A percentile compares a stretch with the other conserved stretches of the same genome.
phyloP scores from a whole-genome alignment of 2,797 vertebrate genomes.

The Poeciliopsis turneri region DNA sequence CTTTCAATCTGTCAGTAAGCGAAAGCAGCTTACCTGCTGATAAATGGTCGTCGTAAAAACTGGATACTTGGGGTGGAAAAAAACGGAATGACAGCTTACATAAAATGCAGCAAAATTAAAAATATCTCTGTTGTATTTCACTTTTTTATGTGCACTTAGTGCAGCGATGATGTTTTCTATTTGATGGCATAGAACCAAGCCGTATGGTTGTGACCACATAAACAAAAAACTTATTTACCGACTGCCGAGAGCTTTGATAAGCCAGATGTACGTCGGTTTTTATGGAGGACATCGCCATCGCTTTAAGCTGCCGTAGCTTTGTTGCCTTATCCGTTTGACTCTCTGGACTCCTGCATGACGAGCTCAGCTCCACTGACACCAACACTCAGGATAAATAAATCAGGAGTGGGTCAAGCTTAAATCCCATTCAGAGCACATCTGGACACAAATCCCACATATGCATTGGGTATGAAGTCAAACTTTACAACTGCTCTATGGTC shows the following conservation, averaged over 20 bases:
- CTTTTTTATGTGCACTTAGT: background rate
- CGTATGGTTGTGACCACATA: no score
- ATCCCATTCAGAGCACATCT: constrained; percentile 21
- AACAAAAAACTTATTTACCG: background rate
- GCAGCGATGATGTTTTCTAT: constrained; percentile 1
- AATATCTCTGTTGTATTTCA: background rate
- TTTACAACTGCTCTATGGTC: background rate
- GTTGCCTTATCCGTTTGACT: constrained; percentile 9
- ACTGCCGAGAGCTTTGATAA: background rate
- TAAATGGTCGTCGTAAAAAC: background rate
- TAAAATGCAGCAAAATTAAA: background rate
- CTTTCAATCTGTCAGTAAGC: constrained; percentile 1
- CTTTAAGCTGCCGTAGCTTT: constrained; percentile 14
- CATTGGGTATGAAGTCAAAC: constrained; percentile 4
- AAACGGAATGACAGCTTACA: background rate
- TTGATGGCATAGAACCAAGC: background rate
- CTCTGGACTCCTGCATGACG: constrained; percentile 10
- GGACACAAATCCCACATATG: constrained; percentile 6
- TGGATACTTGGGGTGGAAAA: background rate
- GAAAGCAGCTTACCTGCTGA: constrained; percentile 13
- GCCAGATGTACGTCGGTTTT: constrained; percentile 7
- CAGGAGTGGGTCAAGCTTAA: constrained; percentile 22
- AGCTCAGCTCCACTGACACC: constrained; percentile 19
- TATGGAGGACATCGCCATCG: background rate
- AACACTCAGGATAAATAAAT: constrained; percentile 22